phyloP scores from a whole-genome alignment of 2,888 invertebrate species.

The Catocala sponsa region DNA sequence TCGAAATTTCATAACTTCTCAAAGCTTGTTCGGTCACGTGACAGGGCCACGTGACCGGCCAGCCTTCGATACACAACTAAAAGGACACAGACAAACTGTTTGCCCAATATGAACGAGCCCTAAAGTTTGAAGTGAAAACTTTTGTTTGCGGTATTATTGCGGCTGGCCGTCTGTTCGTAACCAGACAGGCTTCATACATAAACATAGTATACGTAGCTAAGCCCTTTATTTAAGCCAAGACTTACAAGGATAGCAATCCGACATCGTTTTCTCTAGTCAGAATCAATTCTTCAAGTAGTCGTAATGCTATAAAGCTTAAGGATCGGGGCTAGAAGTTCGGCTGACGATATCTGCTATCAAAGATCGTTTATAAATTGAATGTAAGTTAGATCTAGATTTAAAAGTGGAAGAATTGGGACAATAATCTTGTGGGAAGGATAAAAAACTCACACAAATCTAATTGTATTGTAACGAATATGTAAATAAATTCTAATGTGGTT shows the following conservation, averaged over 20 bases:
- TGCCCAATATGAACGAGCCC: slow-evolving; percentile 11
- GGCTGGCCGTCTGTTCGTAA: slow-evolving; percentile 8
- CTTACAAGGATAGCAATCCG: slow-evolving; percentile 3
- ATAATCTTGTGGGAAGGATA: neutral
- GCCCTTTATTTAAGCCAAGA: slow-evolving; percentile 8
- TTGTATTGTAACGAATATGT: too few species aligned
- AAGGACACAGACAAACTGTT: slow-evolving; percentile 5
- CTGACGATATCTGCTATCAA: neutral
- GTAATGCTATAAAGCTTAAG: slow-evolving; percentile 3
- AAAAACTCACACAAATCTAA: neutral
- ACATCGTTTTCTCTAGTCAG: slow-evolving; percentile 3
- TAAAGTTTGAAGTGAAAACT: slow-evolving; percentile 44
- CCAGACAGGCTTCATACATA: slow-evolving; percentile 16
- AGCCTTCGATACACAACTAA: neutral
- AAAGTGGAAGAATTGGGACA: neutral
- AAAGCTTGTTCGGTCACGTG: neutral
- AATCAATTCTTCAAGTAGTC: slow-evolving; percentile 11
- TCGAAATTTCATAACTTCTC: neutral
- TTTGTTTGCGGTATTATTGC: slow-evolving; percentile 34
- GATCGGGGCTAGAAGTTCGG: slow-evolving; percentile 1
- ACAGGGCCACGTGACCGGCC: neutral
- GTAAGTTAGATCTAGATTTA: neutral
- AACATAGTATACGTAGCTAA: neutral
- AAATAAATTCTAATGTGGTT: too few species aligned
- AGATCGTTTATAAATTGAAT: slow-evolving; percentile 1